These are phyloP conservation scores for Cyphomyrus discorhynchus DNA, from an alignment of 2,113 vertebrate genomes.

Conservation along the genomic window DNA sequence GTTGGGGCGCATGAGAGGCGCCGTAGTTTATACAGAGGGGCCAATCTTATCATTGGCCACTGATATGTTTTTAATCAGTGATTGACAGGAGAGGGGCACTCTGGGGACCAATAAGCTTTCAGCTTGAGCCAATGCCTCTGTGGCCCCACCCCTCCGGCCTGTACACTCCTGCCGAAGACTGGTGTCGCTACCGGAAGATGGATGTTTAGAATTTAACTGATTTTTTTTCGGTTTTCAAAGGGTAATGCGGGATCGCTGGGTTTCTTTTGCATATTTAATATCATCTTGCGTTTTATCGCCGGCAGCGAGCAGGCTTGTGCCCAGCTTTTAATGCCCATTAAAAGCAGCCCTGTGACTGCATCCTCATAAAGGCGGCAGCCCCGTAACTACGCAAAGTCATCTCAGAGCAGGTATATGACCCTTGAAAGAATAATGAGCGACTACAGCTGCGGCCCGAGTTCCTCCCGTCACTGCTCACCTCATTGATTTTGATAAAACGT, in stretches of 20 bases:
- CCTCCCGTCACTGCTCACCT: conserved; percentile 41
- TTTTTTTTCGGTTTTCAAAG: not conserved
- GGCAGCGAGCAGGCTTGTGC: conserved; percentile 14
- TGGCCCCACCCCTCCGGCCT: too few relatives aligned
- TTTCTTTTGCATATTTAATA: not conserved
- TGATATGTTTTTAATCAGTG: not conserved
- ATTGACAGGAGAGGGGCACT: not conserved
- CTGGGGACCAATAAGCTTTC: not conserved
- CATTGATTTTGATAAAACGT: conserved; percentile 31
- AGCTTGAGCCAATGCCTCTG: not conserved
- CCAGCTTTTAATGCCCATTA: conserved; percentile 60
- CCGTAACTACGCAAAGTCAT: conserved; percentile 38
- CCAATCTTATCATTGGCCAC: not conserved
- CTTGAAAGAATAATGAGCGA: conserved; percentile 47
- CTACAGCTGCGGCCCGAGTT: conserved; percentile 54
- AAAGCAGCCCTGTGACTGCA: conserved; percentile 53
- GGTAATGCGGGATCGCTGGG: not conserved
- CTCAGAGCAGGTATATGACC: conserved; percentile 26
- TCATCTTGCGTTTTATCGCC: not conserved
- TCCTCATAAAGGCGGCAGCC: conserved; percentile 49
- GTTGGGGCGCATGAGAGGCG: not conserved
- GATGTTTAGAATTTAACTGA: not conserved
- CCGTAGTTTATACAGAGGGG: not conserved
- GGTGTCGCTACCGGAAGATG: not conserved
- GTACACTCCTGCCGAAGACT: not conserved